Evolutionary conservation across 2,113 vertebrate genomes (phyloP), one percentile per base, ranked within the genome.

Genomic region (Phasianus colchicus): DNA sequence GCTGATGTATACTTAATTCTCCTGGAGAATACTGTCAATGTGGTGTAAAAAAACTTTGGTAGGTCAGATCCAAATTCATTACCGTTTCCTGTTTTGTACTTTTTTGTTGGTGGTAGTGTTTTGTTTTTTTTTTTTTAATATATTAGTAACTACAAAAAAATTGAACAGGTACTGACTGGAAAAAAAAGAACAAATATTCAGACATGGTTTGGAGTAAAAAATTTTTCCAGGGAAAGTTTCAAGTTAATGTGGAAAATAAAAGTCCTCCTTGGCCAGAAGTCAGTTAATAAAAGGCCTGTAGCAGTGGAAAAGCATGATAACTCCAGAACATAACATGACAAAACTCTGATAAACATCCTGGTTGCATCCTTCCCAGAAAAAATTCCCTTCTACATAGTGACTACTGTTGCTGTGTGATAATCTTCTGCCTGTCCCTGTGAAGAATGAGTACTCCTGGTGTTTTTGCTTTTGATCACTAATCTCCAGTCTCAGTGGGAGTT

Each of bases 291-390:
- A 73, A 84, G 30, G 11, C 54, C 40, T 93, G 84, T 30, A 84
- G 70, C 70, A 82, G n/a, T 40, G 70, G 43, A 86, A 83, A 93
- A 57, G 2, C 38, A 55, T 36, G 13, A 5, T 45, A 38, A 84
- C 22, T 67, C 29, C 29, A 65, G 42, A 91, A 65, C 15, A n/a
- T 20, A 77, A 45, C 7, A 40, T 48, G 52, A 61, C 9, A 86
- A 81, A 94, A 84, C 32, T 78, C 27, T 61, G 32, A 65, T 84
- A 88, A 95, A 91, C 43, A 52, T 93, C 70, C 80, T 67, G 38
- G 80, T 48, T 84, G 7, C 22, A 92, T 90, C 43, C 47, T 74
- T 11, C 52, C 11, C n/a, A 54, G 32, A 64, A 88, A 85, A 81
- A 61, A 11, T 48, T 54, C 40, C 18, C 38, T 86, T 66, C 43